Base-by-base conservation (phyloP, 2,113 vertebrate species). In the Acanthochromis polyacanthus region DNA sequence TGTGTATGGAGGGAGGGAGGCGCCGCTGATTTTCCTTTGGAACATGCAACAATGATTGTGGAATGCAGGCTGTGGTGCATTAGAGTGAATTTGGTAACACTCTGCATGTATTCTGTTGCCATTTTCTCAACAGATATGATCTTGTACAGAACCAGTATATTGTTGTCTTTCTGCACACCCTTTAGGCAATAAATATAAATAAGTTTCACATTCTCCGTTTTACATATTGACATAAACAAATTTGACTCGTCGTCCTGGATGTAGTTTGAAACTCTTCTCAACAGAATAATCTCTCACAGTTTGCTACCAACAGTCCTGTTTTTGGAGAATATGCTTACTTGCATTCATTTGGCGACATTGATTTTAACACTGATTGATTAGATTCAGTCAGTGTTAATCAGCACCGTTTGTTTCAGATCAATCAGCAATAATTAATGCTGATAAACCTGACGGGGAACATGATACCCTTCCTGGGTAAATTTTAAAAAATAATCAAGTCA, bases 171-270 rank as follows among this genome's bases (percentile, higher is more conserved):
- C 32, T 43, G 38, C 12, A 40, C 38, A 12, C 12, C 38, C 12
- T 40, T 40, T 12, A 40, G 38, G 9, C 38, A 11, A 40, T n/a
- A 10, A 7, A 40, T 11, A 43, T n/a, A n/a, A n/a, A n/a, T n/a
- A 12, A 43, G 40, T 14, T 4, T 43, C 40, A 43, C 14, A 15
- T 43, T 14, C 12, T 43, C 40, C 16, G 19, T 51, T 67, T 80
- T 77, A 60, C 28, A 73, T 51, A 57, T 14, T 32, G 3, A 57
- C 32, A 72, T 23, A 53, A 60, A 71, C 75, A 63, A 38, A 51
- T 56, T 62, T 52, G 46, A 61, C 70, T 43, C 14, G 20, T 52
- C 3, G 1, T 2, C 4, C 22, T 46, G 53, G 22, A 46, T 4
- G 3, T 10, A n/a, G 46, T 40, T 55, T 14, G 11, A 17, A 68